Evolutionary conservation across 2,888 invertebrate genomes (phyloP), one percentile per base, ranked within the genome.

Genomic region (Sarcophaga caerulescens): DNA sequence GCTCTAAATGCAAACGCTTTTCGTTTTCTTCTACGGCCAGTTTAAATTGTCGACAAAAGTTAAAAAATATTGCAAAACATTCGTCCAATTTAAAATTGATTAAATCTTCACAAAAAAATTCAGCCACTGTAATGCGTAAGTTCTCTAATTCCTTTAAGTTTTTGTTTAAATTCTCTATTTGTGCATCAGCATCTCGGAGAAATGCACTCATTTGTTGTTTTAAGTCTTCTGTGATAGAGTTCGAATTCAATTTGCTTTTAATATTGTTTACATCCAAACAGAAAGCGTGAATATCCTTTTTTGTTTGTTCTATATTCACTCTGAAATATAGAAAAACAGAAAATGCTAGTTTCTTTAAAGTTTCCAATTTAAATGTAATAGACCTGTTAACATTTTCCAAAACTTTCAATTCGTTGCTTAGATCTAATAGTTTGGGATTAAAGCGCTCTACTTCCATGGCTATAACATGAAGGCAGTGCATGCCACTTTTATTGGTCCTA

Each of bases 391-490:
- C 98, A 91, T 98, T 98, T 91, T 99, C 99, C 79, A 99, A 93
- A 59, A 96, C 96, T 62, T 95, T 94, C 91, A 98, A 96, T 89
- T 97, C 97, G 69, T 97, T 96, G 0, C 97, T 96, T 91, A 99
- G 98, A 89, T 95, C 95, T 17, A 98, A 93, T 66, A 99, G 93
- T 85, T 96, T 96, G 88, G 96, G 96, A 92, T 97, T 96, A 90
- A 96, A 97, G 90, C 96, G 96, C 92, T 98, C 98, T 0, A 98
- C 97, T 96, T 99, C 98, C 96, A 97, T 94, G 68, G 98, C 98
- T 11, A 99, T 97, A 91, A 97, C 98, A 93, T 99, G 99, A 90
- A 99, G 97, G 83, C 99, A 95, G 92, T 98, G 98, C 95, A 99
- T 97, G 86, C 98, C 97, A 0, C 98, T 98, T 92, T 99, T 99